These are phyloP conservation scores for Platalea minor DNA, from an alignment of 2,797 vertebrate genomes.

Conservation along the genomic window DNA sequence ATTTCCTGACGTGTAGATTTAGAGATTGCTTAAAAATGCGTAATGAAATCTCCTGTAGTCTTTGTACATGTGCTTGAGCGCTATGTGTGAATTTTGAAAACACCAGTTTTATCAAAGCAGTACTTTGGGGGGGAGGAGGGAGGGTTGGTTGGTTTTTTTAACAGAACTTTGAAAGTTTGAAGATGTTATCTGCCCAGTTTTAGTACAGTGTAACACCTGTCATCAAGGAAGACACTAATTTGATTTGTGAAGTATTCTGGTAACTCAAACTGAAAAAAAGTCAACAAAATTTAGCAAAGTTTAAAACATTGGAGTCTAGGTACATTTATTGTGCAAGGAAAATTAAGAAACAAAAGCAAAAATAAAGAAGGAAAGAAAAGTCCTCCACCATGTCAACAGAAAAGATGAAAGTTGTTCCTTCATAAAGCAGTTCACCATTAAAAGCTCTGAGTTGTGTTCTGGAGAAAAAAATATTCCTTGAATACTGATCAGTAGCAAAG, in stretches of 20 bases:
- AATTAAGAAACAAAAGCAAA: neutral
- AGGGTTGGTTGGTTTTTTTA: too few species aligned
- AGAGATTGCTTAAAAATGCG: neutral
- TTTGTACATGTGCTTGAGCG: neutral
- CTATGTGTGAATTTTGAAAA: neutral
- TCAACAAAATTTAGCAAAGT: neutral
- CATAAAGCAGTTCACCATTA: neutral
- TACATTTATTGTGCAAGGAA: neutral
- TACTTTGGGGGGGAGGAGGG: neutral
- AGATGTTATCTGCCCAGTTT: neutral
- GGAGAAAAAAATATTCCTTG: neutral
- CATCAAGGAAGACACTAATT: neutral
- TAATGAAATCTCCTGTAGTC: neutral
- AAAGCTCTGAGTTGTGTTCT: neutral
- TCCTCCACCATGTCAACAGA: neutral
- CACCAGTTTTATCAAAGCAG: neutral
- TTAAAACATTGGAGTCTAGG: neutral
- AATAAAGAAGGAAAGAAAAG: neutral
- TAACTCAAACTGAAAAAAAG: neutral
- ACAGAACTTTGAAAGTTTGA: neutral
- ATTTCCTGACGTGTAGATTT: neutral
- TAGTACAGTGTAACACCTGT: neutral
- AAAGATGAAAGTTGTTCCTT: neutral
- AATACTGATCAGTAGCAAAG: neutral
- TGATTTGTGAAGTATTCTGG: neutral